Conservation (phyloP, 2,888 invertebrate genomes). For the Acanthoscelides obtectus region DNA sequence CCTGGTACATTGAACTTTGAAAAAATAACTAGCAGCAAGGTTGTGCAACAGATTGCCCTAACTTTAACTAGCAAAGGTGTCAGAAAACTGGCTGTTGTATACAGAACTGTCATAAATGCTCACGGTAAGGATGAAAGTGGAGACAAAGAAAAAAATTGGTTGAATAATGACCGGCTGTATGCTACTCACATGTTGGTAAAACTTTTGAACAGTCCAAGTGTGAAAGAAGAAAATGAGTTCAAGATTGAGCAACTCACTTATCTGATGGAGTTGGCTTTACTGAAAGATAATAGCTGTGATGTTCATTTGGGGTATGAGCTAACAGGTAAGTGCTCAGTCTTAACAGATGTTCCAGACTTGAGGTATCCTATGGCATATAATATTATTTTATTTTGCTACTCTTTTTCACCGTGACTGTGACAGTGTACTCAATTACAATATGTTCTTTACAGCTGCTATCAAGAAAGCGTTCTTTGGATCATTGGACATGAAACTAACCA, state of each 20-base stretch:
- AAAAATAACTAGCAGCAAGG: constrained; percentile 62
- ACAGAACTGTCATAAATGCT: constrained; percentile 51
- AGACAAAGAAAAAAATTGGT: constrained; percentile 52
- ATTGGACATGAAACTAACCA: constrained; percentile 63
- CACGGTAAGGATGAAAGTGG: constrained; percentile 46
- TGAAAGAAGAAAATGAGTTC: constrained; percentile 57
- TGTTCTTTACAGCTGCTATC: constrained; percentile 53
- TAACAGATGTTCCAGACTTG: background rate
- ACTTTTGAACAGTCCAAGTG: constrained; percentile 43
- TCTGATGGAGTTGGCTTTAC: constrained; percentile 60
- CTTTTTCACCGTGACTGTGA: constrained; percentile 8
- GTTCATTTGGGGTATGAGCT: constrained; percentile 56
- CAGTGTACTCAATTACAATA: constrained; percentile 3
- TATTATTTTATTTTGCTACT: too few relatives aligned
- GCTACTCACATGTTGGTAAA: constrained; percentile 56
- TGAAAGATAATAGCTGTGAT: constrained; percentile 49
- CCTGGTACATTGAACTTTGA: constrained; percentile 72
- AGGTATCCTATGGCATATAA: too few relatives aligned
- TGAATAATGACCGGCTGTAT: constrained; percentile 64
- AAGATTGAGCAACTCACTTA: constrained; percentile 61
- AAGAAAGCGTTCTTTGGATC: constrained; percentile 67
- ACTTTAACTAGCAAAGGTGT: constrained; percentile 58
- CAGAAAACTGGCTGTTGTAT: constrained; percentile 58
- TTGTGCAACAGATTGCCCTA: constrained; percentile 60
- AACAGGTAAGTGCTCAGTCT: constrained; percentile 50